A percentile compares a stretch with the other conserved stretches of the same genome.
phyloP scores from a whole-genome alignment of 1,140 invertebrate genomes.

The Camponotus vicinus region DNA sequence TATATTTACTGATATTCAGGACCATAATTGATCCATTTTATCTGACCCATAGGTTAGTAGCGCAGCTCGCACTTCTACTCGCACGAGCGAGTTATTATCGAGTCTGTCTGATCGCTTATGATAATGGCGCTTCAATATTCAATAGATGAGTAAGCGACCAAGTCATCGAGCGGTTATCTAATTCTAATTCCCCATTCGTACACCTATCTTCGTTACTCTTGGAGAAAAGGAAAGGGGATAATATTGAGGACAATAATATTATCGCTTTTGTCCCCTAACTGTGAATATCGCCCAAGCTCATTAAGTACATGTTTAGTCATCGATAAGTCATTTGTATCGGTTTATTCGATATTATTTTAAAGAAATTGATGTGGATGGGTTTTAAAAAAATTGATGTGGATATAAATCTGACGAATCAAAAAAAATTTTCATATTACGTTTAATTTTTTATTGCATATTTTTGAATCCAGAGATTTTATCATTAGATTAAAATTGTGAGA shows the following conservation, averaged over 20 bases:
- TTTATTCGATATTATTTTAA: slow-evolving; percentile 4
- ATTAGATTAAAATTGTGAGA: slow-evolving; percentile 28
- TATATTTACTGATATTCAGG: slow-evolving; percentile 4
- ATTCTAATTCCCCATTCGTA: slow-evolving; percentile 64
- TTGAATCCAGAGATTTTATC: neutral
- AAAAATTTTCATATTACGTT: neutral
- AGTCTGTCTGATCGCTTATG: slow-evolving; percentile 55
- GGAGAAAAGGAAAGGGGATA: slow-evolving; percentile 6
- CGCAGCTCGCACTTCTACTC: neutral
- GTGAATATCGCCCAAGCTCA: slow-evolving; percentile 4
- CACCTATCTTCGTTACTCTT: slow-evolving; percentile 37
- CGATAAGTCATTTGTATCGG: slow-evolving; percentile 11
- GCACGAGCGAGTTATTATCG: slow-evolving; percentile 42
- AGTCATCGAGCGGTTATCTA: slow-evolving; percentile 65
- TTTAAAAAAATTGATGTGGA: neutral
- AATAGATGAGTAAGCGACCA: slow-evolving; percentile 65
- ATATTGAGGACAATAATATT: slow-evolving; percentile 52
- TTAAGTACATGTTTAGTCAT: neutral
- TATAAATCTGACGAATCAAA: neutral
- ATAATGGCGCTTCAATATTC: slow-evolving; percentile 68
- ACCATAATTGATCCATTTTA: slow-evolving; percentile 28
- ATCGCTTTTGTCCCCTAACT: slow-evolving; percentile 30
- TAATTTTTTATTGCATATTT: neutral
- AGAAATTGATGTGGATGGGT: neutral
- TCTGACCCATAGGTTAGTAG: neutral